phyloP scores from a whole-genome alignment of 1,140 invertebrate genomes.

The Aplysia californica region DNA sequence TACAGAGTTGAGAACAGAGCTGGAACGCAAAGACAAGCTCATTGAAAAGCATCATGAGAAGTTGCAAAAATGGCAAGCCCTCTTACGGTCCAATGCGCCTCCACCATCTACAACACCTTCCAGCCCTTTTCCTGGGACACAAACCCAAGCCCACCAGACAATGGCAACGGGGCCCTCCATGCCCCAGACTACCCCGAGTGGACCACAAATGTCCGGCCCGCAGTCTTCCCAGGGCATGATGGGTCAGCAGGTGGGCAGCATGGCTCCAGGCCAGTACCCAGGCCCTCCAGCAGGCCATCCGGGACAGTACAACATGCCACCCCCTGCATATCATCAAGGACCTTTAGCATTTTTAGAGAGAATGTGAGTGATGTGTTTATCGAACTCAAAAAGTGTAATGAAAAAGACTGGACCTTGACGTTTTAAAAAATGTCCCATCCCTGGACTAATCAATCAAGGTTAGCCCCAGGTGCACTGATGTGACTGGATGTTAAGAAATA shows the following conservation, averaged over 20 bases:
- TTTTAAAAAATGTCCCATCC: too few relatives aligned
- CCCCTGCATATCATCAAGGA: slow-evolving; percentile 30
- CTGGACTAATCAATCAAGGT: too few relatives aligned
- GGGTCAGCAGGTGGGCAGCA: slow-evolving; percentile 69
- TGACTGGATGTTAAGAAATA: too few relatives aligned
- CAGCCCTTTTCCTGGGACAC: slow-evolving; percentile 24
- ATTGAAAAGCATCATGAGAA: slow-evolving; percentile 91
- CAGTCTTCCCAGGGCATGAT: slow-evolving; percentile 31
- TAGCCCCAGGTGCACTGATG: too few relatives aligned
- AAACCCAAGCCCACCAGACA: slow-evolving; percentile 28
- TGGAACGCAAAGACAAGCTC: slow-evolving; percentile 87
- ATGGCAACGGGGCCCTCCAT: slow-evolving; percentile 7
- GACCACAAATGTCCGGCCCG: slow-evolving; percentile 17
- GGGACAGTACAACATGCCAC: slow-evolving; percentile 63
- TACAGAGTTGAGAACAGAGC: slow-evolving; percentile 83
- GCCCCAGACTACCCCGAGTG: slow-evolving; percentile 16
- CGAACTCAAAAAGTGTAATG: too few relatives aligned
- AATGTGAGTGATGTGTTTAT: slow-evolving; percentile 17
- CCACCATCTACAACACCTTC: slow-evolving; percentile 22
- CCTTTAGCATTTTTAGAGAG: slow-evolving; percentile 22
- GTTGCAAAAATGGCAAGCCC: slow-evolving; percentile 87
- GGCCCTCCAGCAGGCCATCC: slow-evolving; percentile 65
- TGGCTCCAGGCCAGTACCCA: slow-evolving; percentile 33
- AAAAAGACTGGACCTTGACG: too few relatives aligned
- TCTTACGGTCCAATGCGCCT: slow-evolving; percentile 69